A percentile compares a stretch with the other conserved stretches of the same genome.
phyloP scores from a whole-genome alignment of 2,113 vertebrate genomes.

The Engraulis encrasicolus region DNA sequence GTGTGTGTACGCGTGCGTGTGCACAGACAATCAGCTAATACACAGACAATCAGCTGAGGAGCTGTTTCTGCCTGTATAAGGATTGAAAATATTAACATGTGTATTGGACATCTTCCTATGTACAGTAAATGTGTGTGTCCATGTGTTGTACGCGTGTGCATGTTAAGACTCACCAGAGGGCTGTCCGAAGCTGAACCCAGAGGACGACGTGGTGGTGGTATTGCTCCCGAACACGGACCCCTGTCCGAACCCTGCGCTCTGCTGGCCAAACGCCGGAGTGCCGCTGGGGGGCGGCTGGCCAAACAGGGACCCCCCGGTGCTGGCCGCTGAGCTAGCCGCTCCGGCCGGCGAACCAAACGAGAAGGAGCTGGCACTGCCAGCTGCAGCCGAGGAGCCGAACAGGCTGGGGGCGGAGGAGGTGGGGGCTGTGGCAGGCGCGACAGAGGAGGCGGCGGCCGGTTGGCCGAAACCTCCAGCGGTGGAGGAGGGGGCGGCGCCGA shows the following conservation, averaged over 20 bases:
- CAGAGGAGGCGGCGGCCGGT: constrained; percentile 54
- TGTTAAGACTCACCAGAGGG: constrained; percentile 79
- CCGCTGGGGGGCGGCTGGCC: constrained; percentile 81
- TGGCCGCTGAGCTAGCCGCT: constrained; percentile 69
- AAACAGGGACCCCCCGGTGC: constrained; percentile 73
- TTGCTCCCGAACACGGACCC: constrained; percentile 79
- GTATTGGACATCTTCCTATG: no score
- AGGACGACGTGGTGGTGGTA: constrained; percentile 81
- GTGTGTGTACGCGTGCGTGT: no score
- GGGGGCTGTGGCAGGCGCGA: constrained; percentile 60
- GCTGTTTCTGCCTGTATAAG: no score
- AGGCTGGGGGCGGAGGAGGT: constrained; percentile 53
- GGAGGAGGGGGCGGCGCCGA: constrained; percentile 67
- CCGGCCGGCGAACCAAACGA: constrained; percentile 79
- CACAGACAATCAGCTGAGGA: no score
- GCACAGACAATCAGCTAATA: no score
- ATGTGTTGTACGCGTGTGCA: no score
- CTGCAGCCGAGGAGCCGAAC: constrained; percentile 75
- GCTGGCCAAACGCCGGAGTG: constrained; percentile 83
- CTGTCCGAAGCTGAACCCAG: constrained; percentile 90
- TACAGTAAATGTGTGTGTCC: no score
- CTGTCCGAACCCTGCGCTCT: constrained; percentile 83
- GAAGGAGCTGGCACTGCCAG: constrained; percentile 80
- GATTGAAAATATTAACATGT: no score
- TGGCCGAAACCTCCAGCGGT: constrained; percentile 82